phyloP scores from a whole-genome alignment of 2,797 vertebrate species.

The Kryptopterus vitreolus region DNA sequence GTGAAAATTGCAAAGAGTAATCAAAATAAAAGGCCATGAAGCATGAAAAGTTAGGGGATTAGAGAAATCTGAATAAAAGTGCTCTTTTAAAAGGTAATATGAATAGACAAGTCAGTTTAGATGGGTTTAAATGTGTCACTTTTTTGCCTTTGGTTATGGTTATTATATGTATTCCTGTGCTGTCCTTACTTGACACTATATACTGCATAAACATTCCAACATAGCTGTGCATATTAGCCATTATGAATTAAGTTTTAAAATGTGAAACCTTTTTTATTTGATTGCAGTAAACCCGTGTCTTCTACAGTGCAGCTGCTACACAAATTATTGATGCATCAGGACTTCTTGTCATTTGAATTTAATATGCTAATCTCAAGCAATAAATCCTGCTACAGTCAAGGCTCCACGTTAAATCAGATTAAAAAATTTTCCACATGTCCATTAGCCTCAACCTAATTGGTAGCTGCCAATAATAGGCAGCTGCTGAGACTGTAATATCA shows the following conservation, averaged over 20 bases:
- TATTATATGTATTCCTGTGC: background rate
- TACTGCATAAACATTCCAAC: background rate
- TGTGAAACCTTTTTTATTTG: background rate
- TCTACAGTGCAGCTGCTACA: constrained; percentile 20
- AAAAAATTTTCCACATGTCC: constrained; percentile 40
- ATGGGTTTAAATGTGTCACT: background rate
- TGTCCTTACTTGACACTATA: background rate
- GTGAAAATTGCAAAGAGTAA: constrained; percentile 21
- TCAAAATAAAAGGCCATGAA: background rate
- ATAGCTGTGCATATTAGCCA: background rate
- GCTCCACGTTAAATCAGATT: constrained; percentile 41
- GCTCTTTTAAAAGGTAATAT: background rate
- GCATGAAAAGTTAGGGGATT: background rate
- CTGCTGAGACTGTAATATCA: constrained; percentile 31
- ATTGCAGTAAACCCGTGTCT: constrained; percentile 26
- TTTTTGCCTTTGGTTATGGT: background rate
- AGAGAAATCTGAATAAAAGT: background rate
- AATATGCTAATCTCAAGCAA: constrained; percentile 42
- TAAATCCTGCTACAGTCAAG: constrained; percentile 43
- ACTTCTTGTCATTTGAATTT: constrained; percentile 41
- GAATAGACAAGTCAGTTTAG: background rate
- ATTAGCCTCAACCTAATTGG: constrained; percentile 44
- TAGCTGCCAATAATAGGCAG: constrained; percentile 43
- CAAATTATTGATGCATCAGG: constrained; percentile 45
- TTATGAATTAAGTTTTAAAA: background rate